phyloP scores from a whole-genome alignment of 2,888 invertebrate genomes.

The Nysson spinosus region DNA sequence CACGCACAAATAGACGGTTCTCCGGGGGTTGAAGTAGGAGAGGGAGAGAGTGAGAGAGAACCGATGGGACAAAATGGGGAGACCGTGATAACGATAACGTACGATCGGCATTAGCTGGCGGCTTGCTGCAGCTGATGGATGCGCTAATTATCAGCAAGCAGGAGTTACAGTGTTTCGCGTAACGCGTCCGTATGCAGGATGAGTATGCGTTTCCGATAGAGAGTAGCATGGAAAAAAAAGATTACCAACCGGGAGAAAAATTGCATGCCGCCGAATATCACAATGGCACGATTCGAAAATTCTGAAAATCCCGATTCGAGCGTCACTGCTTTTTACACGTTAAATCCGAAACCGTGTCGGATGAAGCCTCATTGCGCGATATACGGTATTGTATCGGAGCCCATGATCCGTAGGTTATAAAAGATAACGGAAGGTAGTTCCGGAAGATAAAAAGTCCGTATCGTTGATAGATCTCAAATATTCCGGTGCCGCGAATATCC shows the following conservation, averaged over 20 bases:
- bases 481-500: too few species aligned
- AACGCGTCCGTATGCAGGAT: constrained; percentile 60
- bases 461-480: too few species aligned
- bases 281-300: constrained; percentile 12
- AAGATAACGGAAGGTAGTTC: too few species aligned
- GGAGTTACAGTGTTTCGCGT: constrained; percentile 76
- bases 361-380: constrained; percentile 26
- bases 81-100: constrained; percentile 77
- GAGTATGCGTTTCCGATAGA: constrained; percentile 66
- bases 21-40: constrained; percentile 15
- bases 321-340: constrained; percentile 1
- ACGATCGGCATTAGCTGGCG: constrained; percentile 78
- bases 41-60: constrained; percentile 19
- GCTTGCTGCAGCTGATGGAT: constrained; percentile 77
- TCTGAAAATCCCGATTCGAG: constrained; percentile 21
- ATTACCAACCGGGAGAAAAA: constrained; percentile 22
- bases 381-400: too few species aligned
- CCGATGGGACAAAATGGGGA: constrained; percentile 74
- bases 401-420: too few species aligned
- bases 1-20: constrained; percentile 59
- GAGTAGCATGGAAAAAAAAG: constrained; percentile 22
- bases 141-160: constrained; percentile 78
- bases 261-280: constrained; percentile 14
- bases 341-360: constrained; percentile 25
- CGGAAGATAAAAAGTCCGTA: too few species aligned